Conservation (phyloP, 2,113 vertebrate genomes). For the Entomyzon cyanotis region DNA sequence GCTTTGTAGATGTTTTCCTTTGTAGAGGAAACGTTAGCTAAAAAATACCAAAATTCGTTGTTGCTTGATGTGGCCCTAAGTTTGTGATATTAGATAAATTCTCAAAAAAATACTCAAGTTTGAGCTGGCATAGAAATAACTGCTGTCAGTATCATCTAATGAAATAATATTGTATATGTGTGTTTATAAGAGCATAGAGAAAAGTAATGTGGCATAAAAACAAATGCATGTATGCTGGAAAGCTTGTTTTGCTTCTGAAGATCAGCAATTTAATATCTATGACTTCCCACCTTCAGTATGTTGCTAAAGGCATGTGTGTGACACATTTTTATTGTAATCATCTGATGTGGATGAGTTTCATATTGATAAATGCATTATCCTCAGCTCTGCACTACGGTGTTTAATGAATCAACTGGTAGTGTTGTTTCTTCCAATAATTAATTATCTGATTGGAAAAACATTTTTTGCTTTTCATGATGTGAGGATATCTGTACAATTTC, state of each 20-base stretch:
- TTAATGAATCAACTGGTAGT: background rate
- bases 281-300: background rate
- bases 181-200: background rate
- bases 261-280: background rate
- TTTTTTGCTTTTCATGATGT: background rate
- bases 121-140: background rate
- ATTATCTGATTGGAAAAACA: background rate
- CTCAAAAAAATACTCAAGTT: background rate
- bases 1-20: background rate
- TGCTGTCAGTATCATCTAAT: background rate
- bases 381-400: background rate
- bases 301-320: background rate
- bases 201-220: background rate
- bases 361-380: background rate
- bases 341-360: background rate
- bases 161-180: accelerated
- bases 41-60: background rate
- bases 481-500: background rate
- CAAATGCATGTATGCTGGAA: background rate
- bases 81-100: background rate
- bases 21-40: background rate
- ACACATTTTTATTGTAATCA: background rate
- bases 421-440: background rate
- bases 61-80: background rate
- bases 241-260: background rate